phyloP scores from a whole-genome alignment of 2,888 invertebrate genomes.

The Endomychus coccineus region DNA sequence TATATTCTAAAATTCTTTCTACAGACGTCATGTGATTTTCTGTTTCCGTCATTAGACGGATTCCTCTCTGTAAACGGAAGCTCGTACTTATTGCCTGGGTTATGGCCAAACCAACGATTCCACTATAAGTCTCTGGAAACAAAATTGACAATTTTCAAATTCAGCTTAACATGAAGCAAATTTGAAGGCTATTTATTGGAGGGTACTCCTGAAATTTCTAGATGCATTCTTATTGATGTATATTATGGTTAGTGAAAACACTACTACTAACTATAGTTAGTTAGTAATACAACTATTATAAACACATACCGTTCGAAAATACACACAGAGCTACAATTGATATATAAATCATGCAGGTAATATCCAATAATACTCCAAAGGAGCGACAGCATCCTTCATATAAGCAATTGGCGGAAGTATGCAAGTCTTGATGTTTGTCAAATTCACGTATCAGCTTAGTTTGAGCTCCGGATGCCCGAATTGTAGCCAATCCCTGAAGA shows the following conservation, averaged over 20 bases:
- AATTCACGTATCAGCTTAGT: slow-evolving; percentile 54
- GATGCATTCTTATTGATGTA: no score
- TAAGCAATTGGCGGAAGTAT: slow-evolving; percentile 67
- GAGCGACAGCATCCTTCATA: slow-evolving; percentile 56
- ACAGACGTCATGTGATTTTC: slow-evolving; percentile 83
- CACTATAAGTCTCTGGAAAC: slow-evolving; percentile 35
- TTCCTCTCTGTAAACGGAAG: slow-evolving; percentile 78
- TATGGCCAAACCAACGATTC: slow-evolving; percentile 40
- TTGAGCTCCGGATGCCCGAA: slow-evolving; percentile 63
- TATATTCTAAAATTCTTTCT: slow-evolving; percentile 79
- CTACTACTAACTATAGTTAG: no score
- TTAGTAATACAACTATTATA: no score
- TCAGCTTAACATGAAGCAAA: no score
- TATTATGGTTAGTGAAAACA: no score
- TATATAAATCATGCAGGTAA: slow-evolving; percentile 58
- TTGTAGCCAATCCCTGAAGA: slow-evolving; percentile 67
- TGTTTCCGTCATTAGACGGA: slow-evolving; percentile 48
- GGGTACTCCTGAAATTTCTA: no score
- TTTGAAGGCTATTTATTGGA: no score
- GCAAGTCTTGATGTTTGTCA: slow-evolving; percentile 54
- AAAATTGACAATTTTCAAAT: background rate
- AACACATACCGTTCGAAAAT: slow-evolving; percentile 55
- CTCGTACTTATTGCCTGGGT: slow-evolving; percentile 39
- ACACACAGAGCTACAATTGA: slow-evolving; percentile 56
- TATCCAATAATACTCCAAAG: slow-evolving; percentile 63